Conservation (phyloP, 2,797 vertebrate genomes). For the Eulemur albifrons region DNA sequence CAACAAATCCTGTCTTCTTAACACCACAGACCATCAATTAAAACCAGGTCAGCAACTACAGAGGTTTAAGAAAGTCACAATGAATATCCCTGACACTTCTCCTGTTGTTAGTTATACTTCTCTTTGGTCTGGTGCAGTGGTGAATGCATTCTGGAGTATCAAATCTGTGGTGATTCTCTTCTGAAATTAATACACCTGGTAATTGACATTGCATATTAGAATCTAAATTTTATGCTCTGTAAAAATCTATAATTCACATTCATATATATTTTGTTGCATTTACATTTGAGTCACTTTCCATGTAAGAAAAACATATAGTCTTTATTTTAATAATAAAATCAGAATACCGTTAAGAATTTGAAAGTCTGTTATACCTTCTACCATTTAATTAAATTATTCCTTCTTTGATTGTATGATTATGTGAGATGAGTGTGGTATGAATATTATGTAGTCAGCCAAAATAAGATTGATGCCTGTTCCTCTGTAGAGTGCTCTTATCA, state of each 20-base stretch:
- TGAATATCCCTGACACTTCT: conserved; percentile 64
- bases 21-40: conserved; percentile 36
- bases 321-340: neutral
- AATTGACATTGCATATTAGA: neutral
- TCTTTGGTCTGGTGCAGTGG: neutral
- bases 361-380: neutral
- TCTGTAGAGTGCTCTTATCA: neutral
- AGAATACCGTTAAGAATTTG: neutral
- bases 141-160: neutral
- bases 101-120: conserved; percentile 15
- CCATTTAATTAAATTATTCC: neutral
- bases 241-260: neutral
- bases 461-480: neutral
- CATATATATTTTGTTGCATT: neutral
- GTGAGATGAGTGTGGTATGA: neutral
- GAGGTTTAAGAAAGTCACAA: conserved; percentile 41
- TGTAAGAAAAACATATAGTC: neutral
- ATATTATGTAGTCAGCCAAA: neutral
- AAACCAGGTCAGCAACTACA: conserved; percentile 25
- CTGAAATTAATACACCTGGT: conserved; percentile 37
- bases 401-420: neutral
- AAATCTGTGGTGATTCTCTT: conserved; percentile 12
- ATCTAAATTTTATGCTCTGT: neutral
- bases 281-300: neutral
- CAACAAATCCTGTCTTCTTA: conserved; percentile 26